A percentile compares a stretch with the other conserved stretches of the same genome.
phyloP scores from a whole-genome alignment of 2,888 invertebrate genomes.

The Eledona agricola region DNA sequence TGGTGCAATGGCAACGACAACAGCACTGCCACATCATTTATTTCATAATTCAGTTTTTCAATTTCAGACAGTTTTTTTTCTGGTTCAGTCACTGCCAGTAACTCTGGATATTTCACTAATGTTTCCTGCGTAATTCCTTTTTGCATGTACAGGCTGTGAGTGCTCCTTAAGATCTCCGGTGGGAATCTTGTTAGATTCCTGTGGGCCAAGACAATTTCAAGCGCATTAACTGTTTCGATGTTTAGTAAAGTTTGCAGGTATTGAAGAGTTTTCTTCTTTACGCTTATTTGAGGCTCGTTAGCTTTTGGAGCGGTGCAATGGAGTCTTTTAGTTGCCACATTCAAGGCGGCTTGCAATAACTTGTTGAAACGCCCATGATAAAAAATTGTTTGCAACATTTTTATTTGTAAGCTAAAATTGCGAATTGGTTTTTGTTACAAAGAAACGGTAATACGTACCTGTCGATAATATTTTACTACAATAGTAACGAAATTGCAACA shows the following conservation, averaged over 20 bases:
- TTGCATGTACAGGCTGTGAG: slow-evolving; percentile 46
- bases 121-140: slow-evolving; percentile 45
- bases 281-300: slow-evolving; percentile 34
- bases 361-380: no score
- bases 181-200: slow-evolving; percentile 41
- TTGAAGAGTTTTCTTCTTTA: slow-evolving; percentile 37
- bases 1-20: slow-evolving; percentile 39
- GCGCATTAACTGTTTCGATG: slow-evolving; percentile 37
- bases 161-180: slow-evolving; percentile 42
- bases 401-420: no score
- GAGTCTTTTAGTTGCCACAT: no score
- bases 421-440: no score
- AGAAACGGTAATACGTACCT: no score
- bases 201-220: slow-evolving; percentile 43
- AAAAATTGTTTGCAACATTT: no score
- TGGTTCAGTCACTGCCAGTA: slow-evolving; percentile 48
- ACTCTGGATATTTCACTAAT: slow-evolving; percentile 49
- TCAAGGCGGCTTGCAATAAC: no score
- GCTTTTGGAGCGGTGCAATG: no score
- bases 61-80: slow-evolving; percentile 47
- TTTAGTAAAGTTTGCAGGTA: slow-evolving; percentile 41
- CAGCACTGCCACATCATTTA: slow-evolving; percentile 50
- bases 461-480: no score
- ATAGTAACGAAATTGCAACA: no score
- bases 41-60: slow-evolving; percentile 45